Base-by-base conservation (phyloP, 2,113 vertebrate genomes). In the Carollia perspicillata region DNA sequence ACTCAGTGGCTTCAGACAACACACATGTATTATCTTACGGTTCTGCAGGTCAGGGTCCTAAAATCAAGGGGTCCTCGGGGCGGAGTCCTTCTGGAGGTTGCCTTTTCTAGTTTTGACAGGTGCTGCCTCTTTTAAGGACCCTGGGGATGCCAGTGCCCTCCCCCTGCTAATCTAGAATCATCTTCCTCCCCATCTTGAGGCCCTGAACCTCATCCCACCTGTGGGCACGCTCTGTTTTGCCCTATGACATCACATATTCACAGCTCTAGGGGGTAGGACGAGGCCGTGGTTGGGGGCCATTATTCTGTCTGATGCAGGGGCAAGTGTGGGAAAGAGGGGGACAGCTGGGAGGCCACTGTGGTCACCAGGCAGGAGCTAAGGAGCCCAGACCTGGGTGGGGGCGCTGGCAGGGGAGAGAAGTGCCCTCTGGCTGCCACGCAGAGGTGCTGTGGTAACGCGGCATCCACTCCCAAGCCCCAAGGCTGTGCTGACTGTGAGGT, bases 251-350 rank as follows among this genome's bases (percentile, higher is more conserved):
- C 63, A 35, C 65, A 53, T 1, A 16, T 6, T 65, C 81, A 3
- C 58, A 23, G 49, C 65, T 35, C 47, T 28, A 14, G 14, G 35
- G 68, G 35, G 58, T 16, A 30, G 77, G 84, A 40, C 1, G 0
- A 0, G 2, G 68, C 11, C 12, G 0, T 42, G 1, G 0, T 13
- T 16, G 40, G 63, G 66, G 68, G 58, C n/a, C 2, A 1, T 58
- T 42, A 22, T 35, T 49, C 84, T n/a, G 5, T 42, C 42, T 49
- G 40, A 68, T 58, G 22, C 3, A 18, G 37, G n/a, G 44, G 37
- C 35, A 26, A 26, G 80, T 17, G 47, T 30, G 88, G 37, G 69
- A 77, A 63, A 13, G 80, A 8, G 51, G 72, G 28, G 30, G 28
- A 69, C 3, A 8, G 72, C n/a, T 53, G 8, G 33, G 63, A 79